Base-by-base conservation (phyloP, 2,797 vertebrate species). In the Clarias platycephalus region DNA sequence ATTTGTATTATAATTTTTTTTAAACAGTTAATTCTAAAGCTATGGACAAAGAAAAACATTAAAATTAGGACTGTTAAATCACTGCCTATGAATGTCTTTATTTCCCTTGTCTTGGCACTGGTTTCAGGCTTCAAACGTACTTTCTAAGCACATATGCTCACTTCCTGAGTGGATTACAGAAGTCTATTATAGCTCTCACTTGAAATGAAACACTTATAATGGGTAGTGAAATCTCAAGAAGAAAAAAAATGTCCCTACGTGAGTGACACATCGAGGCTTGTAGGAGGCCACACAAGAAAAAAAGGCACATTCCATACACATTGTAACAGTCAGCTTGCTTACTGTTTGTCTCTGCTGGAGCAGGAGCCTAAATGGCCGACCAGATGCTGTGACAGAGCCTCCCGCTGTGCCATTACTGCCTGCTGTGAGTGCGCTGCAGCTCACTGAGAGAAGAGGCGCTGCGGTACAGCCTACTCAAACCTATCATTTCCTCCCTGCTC, bases 401-500 rank as follows among this genome's bases (percentile, higher is more conserved):
- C 93, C 93, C 87, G 88, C 90, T 91, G 92, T 89, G 93, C 93
- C 92, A 93, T 94, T 91, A 96, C 83, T 40, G 84, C 85, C 83
- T 83, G 86, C 85, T 87, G 95, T 93, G 94, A 77, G 82, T 92
- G 94, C 92, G 91, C 93, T 94, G 94, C 94, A 94, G 77, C 85
- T 82, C 44, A 16, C 96, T 95, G 96, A 95, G 96, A 95, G 94
- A 96, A 95, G 94, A 95, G 96, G 95, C 94, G 96, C 95, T 92
- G 96, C 95, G 94, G 96, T 90, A 95, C 92, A 88, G 91, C 93
- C 91, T 70, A 88, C 86, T 77, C 76, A 95, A 98, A 95, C 96
- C 96, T 96, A 96, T 97, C 97, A 97, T 98, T 99, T 99, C 96
- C 96, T 97, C 96, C 95, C 95, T 95, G 94, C 71, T 91, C 94